Evolutionary conservation across 2,113 vertebrate genomes (phyloP), one percentile per base, ranked within the genome.

Genomic region (Ibidorhyncha struthersii): DNA sequence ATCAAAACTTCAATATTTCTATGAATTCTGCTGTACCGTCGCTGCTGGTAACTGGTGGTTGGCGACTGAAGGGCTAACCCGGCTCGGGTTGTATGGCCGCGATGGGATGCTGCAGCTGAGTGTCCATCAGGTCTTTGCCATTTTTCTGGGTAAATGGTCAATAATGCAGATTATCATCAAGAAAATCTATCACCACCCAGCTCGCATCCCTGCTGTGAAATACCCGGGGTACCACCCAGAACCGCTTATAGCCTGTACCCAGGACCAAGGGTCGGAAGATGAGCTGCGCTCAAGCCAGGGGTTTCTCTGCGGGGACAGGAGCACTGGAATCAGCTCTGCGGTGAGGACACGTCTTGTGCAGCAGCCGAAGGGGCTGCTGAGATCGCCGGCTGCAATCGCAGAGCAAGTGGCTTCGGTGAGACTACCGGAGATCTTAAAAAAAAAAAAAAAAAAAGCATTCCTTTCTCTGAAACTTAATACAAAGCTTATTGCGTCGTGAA

Each of bases 191-290:
- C 38, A 16, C 38, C 25, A 41, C 62, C 21, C 70, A 45, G 40
- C 49, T 65, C 26, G 10, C 34, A 14, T 29, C 45, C 0, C 0
- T 61, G 56, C 45, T 77, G 1, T 32, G 19, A 12, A 58, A 15
- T 50, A 36, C 10, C 15, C 11, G 3, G 5, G 23, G 25, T 56
- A 22, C 40, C 36, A 45, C 11, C 25, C 21, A 40, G 53, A 23
- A 38, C 41, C 8, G 5, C 30, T 43, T 32, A 4, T 9, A 50
- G 34, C 36, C 53, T 56, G 40, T 27, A 15, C 14, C 11, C 6
- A 1, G n/a, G 27, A 27, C 14, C 3, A 5, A 71, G 34, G 4
- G 22, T 47, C 27, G 34, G 10, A 40, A 77, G 45, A 19, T 38
- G 59, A 26, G 7, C 19, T 0, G 6, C 40, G 11, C 38, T 82